Conservation (phyloP, 2,113 vertebrate genomes). For the Lonchura striata region DNA sequence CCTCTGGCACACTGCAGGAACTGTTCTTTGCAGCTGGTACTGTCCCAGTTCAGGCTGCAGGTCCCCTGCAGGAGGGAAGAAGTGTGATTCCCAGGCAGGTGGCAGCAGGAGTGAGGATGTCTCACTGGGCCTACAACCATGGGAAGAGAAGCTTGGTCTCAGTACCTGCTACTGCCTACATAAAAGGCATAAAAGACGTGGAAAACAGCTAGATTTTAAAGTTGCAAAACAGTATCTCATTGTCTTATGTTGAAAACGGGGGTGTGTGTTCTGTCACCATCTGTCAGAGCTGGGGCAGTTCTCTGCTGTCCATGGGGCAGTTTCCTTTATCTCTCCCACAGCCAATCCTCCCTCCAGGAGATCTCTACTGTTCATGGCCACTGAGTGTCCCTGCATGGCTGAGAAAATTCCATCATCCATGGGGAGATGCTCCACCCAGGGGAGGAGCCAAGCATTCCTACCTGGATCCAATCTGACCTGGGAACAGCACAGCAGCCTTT, state of each 20-base stretch:
- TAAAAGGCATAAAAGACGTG: not conserved
- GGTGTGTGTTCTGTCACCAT: accelerated
- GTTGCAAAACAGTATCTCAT: not conserved
- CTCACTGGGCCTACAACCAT: accelerated
- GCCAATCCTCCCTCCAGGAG: not conserved
- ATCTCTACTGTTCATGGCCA: not conserved
- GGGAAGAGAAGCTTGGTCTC: not conserved
- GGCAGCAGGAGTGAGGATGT: accelerated
- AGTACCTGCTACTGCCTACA: not conserved
- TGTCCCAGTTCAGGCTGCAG: not conserved
- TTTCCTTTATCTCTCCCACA: not conserved
- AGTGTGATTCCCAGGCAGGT: not conserved
- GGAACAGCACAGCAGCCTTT: too few relatives aligned
- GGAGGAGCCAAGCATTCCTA: not conserved
- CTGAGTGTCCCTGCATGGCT: not conserved
- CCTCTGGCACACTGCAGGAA: not conserved
- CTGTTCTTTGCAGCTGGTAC: too few relatives aligned
- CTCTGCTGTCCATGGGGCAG: not conserved
- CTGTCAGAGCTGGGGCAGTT: not conserved
- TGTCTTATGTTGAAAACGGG: not conserved
- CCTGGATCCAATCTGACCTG: not conserved
- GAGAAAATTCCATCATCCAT: not conserved
- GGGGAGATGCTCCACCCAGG: not conserved
- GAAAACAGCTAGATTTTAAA: not conserved
- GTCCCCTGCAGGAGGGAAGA: not conserved